Base-by-base conservation (phyloP, 2,888 invertebrate species). In the Quadroppia sp. region DNA sequence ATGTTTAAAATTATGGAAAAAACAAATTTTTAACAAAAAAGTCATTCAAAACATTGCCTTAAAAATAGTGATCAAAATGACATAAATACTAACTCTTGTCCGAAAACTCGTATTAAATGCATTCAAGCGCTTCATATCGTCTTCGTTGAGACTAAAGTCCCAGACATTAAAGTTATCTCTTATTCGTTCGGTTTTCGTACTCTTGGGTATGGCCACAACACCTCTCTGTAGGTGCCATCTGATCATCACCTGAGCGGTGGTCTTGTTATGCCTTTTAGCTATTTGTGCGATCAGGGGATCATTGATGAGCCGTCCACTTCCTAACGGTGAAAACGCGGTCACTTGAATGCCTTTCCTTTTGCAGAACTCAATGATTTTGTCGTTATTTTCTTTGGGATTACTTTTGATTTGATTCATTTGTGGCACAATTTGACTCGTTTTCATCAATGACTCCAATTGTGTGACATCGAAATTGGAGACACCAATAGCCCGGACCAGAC, bases 391-490 rank as follows among this genome's bases (percentile, higher is more conserved):
- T 9, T 20, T 17, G 6, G 74, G 74, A 72, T 74, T 40, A 15
- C 45, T 53, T 67, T 64, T 59, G 1, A 74, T 40, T 45, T 76
- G 75, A 75, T 75, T 75, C 32, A 72, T 56, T n/a, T n/a, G 50
- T 17, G 75, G 71, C 11, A 71, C 2, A 3, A 30, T 13, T 28
- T 28, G 20, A 2, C 36, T 25, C 20, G 30, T 23, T 2, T 32
- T n/a, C 15, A 69, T n/a, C 11, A 69, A 45, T 15, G 20, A 17
- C 15, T 32, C 83, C 75, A 94, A 85, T 83, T 94, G 94, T 28
- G 85, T 84, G 36, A 83, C 84, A 81, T 89, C 92, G 81, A 92
- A 88, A 81, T 95, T 94, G 0, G 93, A 94, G 2, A 94, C 81
- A 0, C 94, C 94, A 79, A 94, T 91, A 15, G 91, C 86, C 79